phyloP scores from a whole-genome alignment of 2,797 vertebrate species.

The Trachurus trachurus region DNA sequence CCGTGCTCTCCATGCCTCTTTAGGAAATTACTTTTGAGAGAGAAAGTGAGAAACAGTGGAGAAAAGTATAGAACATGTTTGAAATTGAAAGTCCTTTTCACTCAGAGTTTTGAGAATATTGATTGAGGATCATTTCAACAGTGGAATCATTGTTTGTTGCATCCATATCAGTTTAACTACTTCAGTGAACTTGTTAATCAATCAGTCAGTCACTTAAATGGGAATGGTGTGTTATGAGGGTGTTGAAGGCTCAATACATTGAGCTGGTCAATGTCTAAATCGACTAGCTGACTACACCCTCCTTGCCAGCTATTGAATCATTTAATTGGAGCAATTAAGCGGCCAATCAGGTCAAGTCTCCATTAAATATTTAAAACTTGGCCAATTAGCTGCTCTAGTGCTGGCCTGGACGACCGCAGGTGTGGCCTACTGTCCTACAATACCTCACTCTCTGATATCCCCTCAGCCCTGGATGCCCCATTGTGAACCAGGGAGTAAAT shows the following conservation, averaged over 20 bases:
- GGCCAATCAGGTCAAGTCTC: slow-evolving; percentile 80
- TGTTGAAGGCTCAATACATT: slow-evolving; percentile 69
- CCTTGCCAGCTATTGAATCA: slow-evolving; percentile 78
- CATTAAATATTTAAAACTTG: slow-evolving; percentile 81
- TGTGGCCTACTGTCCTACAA: slow-evolving; percentile 66
- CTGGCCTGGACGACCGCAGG: slow-evolving; percentile 68
- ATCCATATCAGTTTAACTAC: slow-evolving; percentile 23
- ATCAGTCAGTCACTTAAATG: slow-evolving; percentile 65
- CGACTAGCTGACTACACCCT: slow-evolving; percentile 54
- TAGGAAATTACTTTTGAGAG: slow-evolving; percentile 56
- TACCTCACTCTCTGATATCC: slow-evolving; percentile 73
- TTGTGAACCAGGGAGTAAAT: slow-evolving; percentile 82
- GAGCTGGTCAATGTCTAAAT: slow-evolving; percentile 63
- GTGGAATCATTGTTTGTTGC: slow-evolving; percentile 13
- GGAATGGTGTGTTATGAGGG: slow-evolving; percentile 42
- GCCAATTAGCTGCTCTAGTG: slow-evolving; percentile 78
- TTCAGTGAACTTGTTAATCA: slow-evolving; percentile 57
- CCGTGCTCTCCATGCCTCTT: slow-evolving; percentile 45
- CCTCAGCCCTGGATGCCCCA: slow-evolving; percentile 62
- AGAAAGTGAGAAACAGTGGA: slow-evolving; percentile 25
- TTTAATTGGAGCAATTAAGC: slow-evolving; percentile 84
- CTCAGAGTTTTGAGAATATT: slow-evolving; percentile 10
- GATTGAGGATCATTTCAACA: slow-evolving; percentile 7
- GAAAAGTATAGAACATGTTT: slow-evolving; percentile 32
- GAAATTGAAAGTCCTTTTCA: slow-evolving; percentile 5